Evolutionary conservation across 64 coral and sea anemone species (phyloP).

Genomic region (Dendrophyllia cribrosa): DNA sequence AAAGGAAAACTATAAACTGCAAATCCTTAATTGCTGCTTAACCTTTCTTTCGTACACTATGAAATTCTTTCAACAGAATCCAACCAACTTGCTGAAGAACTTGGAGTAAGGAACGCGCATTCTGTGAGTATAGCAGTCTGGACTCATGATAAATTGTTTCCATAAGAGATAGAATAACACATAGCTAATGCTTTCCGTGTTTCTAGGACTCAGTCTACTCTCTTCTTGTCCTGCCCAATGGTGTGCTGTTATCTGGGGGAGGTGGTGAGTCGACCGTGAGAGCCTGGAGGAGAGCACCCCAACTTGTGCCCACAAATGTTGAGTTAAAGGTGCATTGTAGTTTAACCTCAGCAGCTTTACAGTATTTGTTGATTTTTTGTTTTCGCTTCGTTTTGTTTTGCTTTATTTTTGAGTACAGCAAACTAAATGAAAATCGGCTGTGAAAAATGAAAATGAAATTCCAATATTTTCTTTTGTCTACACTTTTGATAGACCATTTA

Average conservation of each 20-base stretch:
- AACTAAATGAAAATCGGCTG: too few species aligned
- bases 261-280: constrained; percentile 77
- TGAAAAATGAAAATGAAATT: too few species aligned
- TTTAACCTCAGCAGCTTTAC: too few species aligned
- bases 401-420: too few species aligned
- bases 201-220: constrained; percentile 81
- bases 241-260: constrained; percentile 78
- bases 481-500: too few species aligned
- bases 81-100: constrained; percentile 69
- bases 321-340: constrained; percentile 63
- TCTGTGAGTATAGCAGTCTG: constrained; percentile 53
- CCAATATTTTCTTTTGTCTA: too few species aligned
- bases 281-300: constrained; percentile 77
- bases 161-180: too few species aligned
- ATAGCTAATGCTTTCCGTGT: not conserved
- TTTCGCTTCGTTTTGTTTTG: too few species aligned
- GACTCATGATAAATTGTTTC: not conserved
- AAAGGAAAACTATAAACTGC: too few species aligned
- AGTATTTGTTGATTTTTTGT: too few species aligned
- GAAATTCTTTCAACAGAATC: constrained; percentile 16
- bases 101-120: constrained; percentile 78
- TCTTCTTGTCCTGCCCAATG: constrained; percentile 71
- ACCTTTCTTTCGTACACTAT: too few species aligned
- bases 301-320: constrained; percentile 72
- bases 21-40: too few species aligned